Conservation (phyloP, 2,113 vertebrate species). For the Cacatua alba region DNA sequence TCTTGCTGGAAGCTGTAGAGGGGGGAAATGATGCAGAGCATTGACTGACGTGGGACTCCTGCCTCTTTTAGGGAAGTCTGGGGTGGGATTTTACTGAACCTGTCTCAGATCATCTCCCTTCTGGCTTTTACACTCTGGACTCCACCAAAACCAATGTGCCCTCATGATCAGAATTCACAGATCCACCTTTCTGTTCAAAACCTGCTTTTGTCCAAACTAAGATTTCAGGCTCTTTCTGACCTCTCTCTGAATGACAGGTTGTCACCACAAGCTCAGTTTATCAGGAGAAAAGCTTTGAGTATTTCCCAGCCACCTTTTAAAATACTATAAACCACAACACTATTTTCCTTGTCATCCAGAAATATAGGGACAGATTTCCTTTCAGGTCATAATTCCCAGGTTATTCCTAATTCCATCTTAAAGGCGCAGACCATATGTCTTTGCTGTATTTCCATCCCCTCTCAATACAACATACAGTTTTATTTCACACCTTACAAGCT, state of each 20-base stretch:
- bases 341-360: neutral
- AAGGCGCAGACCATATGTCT: neutral
- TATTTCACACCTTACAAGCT: neutral
- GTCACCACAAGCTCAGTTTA: neutral
- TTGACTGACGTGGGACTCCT: neutral
- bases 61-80: neutral
- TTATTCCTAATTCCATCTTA: neutral
- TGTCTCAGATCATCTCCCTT: neutral
- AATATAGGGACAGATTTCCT: neutral
- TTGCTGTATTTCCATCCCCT: neutral
- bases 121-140: neutral
- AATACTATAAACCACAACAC: neutral
- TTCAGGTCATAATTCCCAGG: neutral
- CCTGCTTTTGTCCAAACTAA: neutral
- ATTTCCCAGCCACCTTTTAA: neutral
- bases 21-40: neutral
- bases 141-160: fast-evolving
- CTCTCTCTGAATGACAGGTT: neutral
- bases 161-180: neutral
- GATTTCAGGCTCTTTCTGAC: neutral
- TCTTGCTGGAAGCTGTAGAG: neutral
- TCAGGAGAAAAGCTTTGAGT: neutral
- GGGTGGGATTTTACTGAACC: neutral
- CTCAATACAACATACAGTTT: neutral
- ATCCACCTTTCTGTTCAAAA: neutral